phyloP scores from a whole-genome alignment of 2,113 vertebrate genomes.

The Grallaria varia region DNA sequence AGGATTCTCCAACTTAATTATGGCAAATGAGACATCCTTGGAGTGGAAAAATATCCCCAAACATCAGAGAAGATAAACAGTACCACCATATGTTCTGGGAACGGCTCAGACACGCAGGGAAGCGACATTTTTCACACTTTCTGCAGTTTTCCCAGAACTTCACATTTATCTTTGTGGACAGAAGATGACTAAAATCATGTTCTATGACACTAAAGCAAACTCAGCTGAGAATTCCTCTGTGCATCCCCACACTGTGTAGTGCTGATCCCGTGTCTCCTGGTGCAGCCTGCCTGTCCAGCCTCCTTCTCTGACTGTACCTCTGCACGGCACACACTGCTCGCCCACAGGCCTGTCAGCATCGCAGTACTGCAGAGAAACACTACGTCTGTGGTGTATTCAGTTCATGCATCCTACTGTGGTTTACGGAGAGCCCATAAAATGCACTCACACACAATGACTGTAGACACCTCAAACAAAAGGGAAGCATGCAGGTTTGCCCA shows the following conservation, averaged over 20 bases:
- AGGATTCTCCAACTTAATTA: neutral
- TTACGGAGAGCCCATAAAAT: neutral
- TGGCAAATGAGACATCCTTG: neutral
- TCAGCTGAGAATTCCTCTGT: neutral
- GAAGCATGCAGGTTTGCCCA: neutral
- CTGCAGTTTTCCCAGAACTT: neutral
- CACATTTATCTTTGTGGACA: neutral
- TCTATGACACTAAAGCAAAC: neutral
- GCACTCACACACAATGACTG: neutral
- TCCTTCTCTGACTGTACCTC: neutral
- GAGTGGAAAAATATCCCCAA: neutral
- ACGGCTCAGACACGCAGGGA: neutral
- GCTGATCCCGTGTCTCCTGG: too few relatives aligned
- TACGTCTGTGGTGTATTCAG: neutral
- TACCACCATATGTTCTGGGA: neutral
- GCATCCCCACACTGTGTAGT: neutral
- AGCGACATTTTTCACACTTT: neutral
- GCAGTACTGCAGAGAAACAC: neutral
- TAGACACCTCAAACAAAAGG: neutral
- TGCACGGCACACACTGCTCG: neutral
- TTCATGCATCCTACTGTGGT: neutral
- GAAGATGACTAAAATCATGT: neutral
- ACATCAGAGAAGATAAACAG: neutral
- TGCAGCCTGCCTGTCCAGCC: fast-evolving
- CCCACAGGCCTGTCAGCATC: neutral